phyloP scores from a whole-genome alignment of 2,113 vertebrate genomes.

The Athene cunicularia region DNA sequence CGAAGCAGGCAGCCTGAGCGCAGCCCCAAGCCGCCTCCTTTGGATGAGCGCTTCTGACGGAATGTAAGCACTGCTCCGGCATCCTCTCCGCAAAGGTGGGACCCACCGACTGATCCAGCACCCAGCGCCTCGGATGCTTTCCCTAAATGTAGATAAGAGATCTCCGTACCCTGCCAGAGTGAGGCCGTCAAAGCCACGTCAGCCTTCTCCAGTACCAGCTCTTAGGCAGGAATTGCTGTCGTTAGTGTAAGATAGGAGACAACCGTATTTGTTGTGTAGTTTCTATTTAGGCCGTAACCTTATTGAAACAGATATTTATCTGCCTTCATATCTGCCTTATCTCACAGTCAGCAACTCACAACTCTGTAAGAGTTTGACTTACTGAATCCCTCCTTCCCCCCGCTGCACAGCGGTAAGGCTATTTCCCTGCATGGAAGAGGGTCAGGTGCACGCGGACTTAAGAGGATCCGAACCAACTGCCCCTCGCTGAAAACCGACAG shows the following conservation, averaged over 20 bases:
- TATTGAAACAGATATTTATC: constrained; percentile 47
- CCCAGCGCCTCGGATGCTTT: background rate
- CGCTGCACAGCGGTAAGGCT: background rate
- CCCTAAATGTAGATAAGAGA: background rate
- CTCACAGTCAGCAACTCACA: background rate
- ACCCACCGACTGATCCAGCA: background rate
- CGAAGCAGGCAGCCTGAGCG: background rate
- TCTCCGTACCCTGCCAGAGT: background rate
- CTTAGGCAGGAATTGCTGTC: background rate
- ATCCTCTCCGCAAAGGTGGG: background rate
- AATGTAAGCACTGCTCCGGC: rapidly evolving
- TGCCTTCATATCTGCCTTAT: constrained; percentile 39
- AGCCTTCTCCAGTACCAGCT: background rate
- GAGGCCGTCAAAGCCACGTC: background rate
- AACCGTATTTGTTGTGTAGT: background rate
- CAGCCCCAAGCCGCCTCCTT: background rate
- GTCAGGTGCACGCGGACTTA: background rate
- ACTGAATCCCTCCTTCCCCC: background rate
- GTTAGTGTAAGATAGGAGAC: background rate
- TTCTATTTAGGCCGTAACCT: background rate
- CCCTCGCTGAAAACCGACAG: background rate
- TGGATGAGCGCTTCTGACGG: background rate
- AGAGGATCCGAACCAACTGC: background rate
- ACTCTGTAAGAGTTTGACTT: background rate
- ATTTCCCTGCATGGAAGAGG: background rate